These are phyloP conservation scores for Rhinopomastus cyanomelas DNA, from an alignment of 2,113 vertebrate species.

Conservation along the genomic window DNA sequence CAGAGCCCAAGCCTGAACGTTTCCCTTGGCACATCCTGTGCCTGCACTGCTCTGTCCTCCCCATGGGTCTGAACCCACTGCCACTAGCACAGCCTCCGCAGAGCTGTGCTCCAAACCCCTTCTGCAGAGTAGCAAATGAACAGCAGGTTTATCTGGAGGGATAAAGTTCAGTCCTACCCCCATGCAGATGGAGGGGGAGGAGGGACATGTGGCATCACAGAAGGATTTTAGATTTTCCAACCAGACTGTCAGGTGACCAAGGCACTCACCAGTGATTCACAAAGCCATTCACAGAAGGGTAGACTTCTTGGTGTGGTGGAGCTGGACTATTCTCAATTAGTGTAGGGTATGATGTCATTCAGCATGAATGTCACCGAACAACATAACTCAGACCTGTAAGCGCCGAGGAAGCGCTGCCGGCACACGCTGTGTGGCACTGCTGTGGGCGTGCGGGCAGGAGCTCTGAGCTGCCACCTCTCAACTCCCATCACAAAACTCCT, in stretches of 20 bases:
- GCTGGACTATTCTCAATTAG: background rate
- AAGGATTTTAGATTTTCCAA: background rate
- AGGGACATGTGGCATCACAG: background rate
- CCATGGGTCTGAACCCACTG: accelerated
- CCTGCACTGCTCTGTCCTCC: accelerated
- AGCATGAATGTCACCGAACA: background rate
- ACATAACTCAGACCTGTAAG: background rate
- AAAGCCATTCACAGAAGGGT: background rate
- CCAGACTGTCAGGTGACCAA: background rate
- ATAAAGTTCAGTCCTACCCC: background rate
- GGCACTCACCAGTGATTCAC: background rate
- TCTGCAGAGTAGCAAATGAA: background rate
- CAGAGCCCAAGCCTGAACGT: background rate
- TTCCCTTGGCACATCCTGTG: background rate
- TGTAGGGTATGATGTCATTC: background rate
- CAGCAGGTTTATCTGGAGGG: background rate
- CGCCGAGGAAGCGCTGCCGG: background rate
- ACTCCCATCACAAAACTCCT: background rate
- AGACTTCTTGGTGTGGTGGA: background rate
- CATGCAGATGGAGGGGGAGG: background rate
- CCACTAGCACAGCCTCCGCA: no score
- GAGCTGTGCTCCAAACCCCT: background rate
- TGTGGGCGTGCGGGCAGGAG: background rate
- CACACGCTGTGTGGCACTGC: background rate
- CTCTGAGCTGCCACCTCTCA: background rate